Base-by-base conservation (phyloP, 1,140 invertebrate genomes). In the Araneus ventricosus region DNA sequence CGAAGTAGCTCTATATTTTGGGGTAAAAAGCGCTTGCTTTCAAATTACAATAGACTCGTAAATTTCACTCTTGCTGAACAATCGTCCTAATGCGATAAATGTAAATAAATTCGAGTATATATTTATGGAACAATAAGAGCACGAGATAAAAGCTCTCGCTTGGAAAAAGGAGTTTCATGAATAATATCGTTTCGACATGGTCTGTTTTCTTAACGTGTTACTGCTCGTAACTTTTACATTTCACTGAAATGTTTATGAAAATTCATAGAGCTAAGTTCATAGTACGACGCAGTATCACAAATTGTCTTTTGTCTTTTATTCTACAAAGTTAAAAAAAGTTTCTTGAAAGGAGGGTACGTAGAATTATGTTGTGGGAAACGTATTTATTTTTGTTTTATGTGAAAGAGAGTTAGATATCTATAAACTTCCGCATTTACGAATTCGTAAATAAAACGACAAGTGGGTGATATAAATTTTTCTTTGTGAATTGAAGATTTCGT, bases 91-190 rank as follows among this genome's bases (percentile, higher is more conserved):
- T 90, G 75, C n/a, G 88, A 82, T 41, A 90, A 90, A 89, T 89
- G 57, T 91, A 84, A 82, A 85, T 86, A 85, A 92, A 92, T 92
- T 70, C 79, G 59, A 37, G 41, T 41, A 45, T 70, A 59, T 92
- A 92, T 92, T 92, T 92, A 86, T 63, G 82, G 82, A 92, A 86
- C 90, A 92, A 86, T 84, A 92, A 92, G 90, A 86, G 80, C 79
- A 91, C 24, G 59, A 84, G 59, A 91, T 84, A 79, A 90, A 90
- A 75, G 67, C 52, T 52, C 41, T 90, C 39, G 39, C 39, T 37
- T 24, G 70, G 67, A 75, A 79, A 90, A 79, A 41, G 70, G 67
- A 75, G 63, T 90, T 88, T 41, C 37, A 79, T 90, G 88, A 90
- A 80, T 79, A 57, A 90, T 80, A 80, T 52, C 39, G 39, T 90